Evolutionary conservation across 1,140 invertebrate genomes (phyloP), one percentile per base, ranked within the genome.

Genomic region (Drosophila guanche): DNA sequence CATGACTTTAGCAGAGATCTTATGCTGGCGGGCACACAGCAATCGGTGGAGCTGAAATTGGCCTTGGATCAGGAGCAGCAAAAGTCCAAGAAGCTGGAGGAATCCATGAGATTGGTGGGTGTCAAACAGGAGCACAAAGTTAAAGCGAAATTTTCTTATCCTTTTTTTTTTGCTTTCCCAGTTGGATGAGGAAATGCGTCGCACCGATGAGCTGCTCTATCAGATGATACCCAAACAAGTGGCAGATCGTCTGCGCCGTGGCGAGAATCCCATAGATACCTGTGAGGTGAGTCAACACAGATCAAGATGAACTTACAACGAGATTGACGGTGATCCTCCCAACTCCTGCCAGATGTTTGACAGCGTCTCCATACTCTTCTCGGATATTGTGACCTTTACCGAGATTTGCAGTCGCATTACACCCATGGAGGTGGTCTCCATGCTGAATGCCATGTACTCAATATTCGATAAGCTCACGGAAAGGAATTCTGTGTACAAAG

Each of bases 171-270:
- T 27, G 16, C 16, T 37, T 4, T 2, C 2, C 68, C 98, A 98
- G 92, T 91, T 99, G 70, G 97, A 99, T 88, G 95, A 97, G 62
- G 98, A 99, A 91, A 99, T 99, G 97, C 95, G 96, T 79, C 93
- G 97, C 59, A 99, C 98, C 0, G 98, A 99, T 89, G 97, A 98
- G 70, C 92, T 99, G 1, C 92, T 99, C 0, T 99, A 99, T 92
- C 98, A 99, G 92, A 99, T 99, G 98, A 99, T 99, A 93, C 98
- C 98, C 5, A 99, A 98, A 92, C 96, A 97, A 91, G 97, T 99
- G 0, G 98, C 98, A 0, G 97, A 99, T 92, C 93, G 97, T 61
- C 92, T 99, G 16, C 92, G 98, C 63, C 96, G 95, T 55, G 98
- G 98, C 23, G 97, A 98, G 92, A 97, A 96, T 86, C 96, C 97